phyloP scores from a whole-genome alignment of 2,113 vertebrate species.

The Ifrita kowaldi region DNA sequence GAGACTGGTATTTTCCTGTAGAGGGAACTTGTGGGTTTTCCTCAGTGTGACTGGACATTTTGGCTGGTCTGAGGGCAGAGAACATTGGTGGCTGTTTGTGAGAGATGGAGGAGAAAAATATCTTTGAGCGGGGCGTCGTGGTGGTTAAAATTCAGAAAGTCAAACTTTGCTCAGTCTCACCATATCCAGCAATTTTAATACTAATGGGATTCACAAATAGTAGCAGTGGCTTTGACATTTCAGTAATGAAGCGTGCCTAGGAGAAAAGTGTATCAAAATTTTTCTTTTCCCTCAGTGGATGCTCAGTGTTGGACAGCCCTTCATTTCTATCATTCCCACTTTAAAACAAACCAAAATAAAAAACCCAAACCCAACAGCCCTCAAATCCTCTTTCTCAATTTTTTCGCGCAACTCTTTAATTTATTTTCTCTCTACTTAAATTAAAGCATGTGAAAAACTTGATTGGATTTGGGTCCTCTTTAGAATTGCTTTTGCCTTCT shows the following conservation, averaged over 20 bases:
- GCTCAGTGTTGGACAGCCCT: neutral
- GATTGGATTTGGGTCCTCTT: neutral
- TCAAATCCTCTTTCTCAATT: neutral
- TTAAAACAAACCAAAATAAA: neutral
- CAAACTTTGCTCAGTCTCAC: neutral
- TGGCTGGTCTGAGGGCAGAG: neutral
- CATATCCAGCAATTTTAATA: neutral
- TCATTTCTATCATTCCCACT: neutral
- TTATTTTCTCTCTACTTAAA: neutral
- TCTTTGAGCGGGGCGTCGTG: neutral
- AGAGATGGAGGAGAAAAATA: neutral
- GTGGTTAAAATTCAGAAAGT: neutral
- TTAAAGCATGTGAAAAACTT: neutral
- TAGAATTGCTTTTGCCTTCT: neutral
- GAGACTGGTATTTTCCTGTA: neutral
- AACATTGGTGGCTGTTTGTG: neutral
- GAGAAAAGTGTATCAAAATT: neutral
- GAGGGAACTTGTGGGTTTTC: neutral
- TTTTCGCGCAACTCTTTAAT: neutral
- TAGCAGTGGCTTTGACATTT: neutral
- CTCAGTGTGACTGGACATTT: rapidly evolving
- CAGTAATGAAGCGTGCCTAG: neutral
- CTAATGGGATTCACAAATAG: neutral
- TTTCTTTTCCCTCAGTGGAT: neutral
- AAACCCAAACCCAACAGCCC: rapidly evolving